Evolutionary conservation across 2,888 invertebrate species (phyloP).

Genomic region (Acleris cristana): DNA sequence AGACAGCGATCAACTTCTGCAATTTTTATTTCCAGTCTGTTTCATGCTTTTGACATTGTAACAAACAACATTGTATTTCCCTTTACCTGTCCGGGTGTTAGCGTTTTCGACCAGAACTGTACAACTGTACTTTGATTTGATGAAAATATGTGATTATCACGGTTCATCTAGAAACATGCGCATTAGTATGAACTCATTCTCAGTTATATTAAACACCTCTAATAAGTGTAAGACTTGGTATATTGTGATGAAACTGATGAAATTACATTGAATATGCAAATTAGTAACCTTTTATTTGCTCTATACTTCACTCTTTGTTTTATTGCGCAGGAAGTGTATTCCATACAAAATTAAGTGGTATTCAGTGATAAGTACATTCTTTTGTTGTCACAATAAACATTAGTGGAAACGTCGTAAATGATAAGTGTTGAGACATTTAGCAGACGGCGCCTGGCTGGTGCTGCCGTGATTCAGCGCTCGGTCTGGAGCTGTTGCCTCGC

Average conservation of each 20-base stretch:
- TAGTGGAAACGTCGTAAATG: slow-evolving; percentile 62
- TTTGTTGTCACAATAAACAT: slow-evolving; percentile 41
- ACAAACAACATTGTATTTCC: too few relatives aligned
- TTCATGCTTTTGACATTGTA: too few relatives aligned
- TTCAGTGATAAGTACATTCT: slow-evolving; percentile 26
- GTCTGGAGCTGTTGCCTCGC: slow-evolving; percentile 80
- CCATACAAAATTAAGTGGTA: slow-evolving; percentile 25
- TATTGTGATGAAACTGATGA: background rate
- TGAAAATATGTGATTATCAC: too few relatives aligned
- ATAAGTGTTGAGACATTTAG: slow-evolving; percentile 79
- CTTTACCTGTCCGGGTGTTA: too few relatives aligned
- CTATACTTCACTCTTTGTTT: slow-evolving; percentile 8
- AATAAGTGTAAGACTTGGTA: background rate
- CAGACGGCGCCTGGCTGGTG: slow-evolving; percentile 76
- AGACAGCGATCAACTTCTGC: too few relatives aligned
- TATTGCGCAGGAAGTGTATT: slow-evolving; percentile 16
- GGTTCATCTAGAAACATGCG: too few relatives aligned
- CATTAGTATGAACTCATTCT: too few relatives aligned
- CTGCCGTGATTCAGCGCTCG: slow-evolving; percentile 62
- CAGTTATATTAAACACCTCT: too few relatives aligned
- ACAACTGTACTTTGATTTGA: too few relatives aligned
- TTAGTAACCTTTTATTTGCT: slow-evolving; percentile 15
- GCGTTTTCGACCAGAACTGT: too few relatives aligned
- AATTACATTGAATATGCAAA: background rate
- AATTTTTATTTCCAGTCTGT: too few relatives aligned